A percentile compares a stretch with the other conserved stretches of the same genome.
phyloP scores from a whole-genome alignment of 2,888 invertebrate species.

The Thymelicus lineola region DNA sequence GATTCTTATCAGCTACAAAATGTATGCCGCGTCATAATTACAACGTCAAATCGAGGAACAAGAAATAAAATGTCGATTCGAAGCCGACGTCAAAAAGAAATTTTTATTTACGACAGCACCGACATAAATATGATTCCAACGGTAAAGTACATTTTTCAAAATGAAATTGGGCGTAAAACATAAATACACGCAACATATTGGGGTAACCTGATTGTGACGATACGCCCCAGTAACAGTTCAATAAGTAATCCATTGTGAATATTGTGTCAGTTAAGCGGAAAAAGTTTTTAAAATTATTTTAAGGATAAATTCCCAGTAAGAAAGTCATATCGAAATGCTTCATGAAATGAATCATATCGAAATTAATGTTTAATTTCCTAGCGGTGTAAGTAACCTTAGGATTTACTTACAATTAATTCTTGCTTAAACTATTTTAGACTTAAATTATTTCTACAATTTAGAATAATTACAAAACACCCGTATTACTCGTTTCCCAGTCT shows the following conservation, averaged over 20 bases:
- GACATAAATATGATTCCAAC: constrained; percentile 31
- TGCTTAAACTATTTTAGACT: too few relatives aligned
- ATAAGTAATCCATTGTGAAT: constrained; percentile 7
- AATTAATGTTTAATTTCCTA: too few relatives aligned
- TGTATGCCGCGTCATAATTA: constrained; percentile 24
- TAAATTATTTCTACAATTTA: too few relatives aligned
- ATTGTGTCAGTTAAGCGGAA: neutral
- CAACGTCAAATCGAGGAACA: constrained; percentile 10
- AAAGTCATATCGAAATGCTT: neutral
- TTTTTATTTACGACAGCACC: constrained; percentile 36
- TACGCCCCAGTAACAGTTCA: neutral
- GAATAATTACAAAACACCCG: too few relatives aligned
- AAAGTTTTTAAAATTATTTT: neutral
- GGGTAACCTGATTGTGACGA: constrained; percentile 12
- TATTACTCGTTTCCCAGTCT: too few relatives aligned
- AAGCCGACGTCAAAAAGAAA: constrained; percentile 25
- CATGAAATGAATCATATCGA: too few relatives aligned
- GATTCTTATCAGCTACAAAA: constrained; percentile 45
- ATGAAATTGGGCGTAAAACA: constrained; percentile 22
- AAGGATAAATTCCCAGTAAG: neutral
- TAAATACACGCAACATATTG: constrained; percentile 5
- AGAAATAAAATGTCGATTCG: constrained; percentile 30
- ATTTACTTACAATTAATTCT: too few relatives aligned
- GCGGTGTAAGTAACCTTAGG: too few relatives aligned
- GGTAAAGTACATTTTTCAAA: constrained; percentile 35